These are phyloP conservation scores for Cuniculus paca DNA, from an alignment of 2,797 vertebrate species.

Conservation along the genomic window DNA sequence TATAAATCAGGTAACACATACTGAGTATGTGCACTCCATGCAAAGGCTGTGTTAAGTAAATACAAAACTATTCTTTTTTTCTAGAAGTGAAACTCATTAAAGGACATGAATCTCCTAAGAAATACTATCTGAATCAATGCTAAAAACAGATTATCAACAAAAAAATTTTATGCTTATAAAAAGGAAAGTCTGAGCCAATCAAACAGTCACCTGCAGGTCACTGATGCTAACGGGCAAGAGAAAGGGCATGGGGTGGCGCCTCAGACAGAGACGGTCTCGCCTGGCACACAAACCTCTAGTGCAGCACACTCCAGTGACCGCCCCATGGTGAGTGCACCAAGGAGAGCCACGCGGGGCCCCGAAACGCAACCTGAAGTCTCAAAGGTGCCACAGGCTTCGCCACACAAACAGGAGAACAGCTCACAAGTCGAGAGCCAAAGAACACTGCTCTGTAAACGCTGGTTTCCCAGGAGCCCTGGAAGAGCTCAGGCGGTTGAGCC, in stretches of 20 bases:
- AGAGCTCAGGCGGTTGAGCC: neutral
- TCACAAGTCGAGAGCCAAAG: neutral
- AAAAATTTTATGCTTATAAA: slow-evolving; percentile 24
- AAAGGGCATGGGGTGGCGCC: neutral
- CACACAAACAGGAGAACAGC: neutral
- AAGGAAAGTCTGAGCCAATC: neutral
- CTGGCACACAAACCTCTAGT: neutral
- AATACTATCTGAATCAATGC: slow-evolving; percentile 8
- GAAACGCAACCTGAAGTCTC: neutral
- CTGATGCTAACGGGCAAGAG: neutral
- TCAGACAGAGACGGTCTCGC: neutral
- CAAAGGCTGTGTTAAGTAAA: neutral
- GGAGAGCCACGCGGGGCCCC: neutral
- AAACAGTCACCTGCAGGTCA: neutral
- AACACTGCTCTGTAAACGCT: neutral
- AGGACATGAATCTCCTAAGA: neutral
- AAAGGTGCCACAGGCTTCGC: neutral
- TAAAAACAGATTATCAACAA: slow-evolving; percentile 44
- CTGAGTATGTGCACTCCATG: neutral
- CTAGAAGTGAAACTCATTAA: neutral
- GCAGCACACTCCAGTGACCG: no score
- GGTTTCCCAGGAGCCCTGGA: slow-evolving; percentile 11
- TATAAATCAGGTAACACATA: slow-evolving; percentile 26
- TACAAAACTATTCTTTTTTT: neutral
- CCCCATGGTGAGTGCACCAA: neutral